Evolutionary conservation across 1,140 invertebrate genomes (phyloP).

Genomic region (Tribolium madens): DNA sequence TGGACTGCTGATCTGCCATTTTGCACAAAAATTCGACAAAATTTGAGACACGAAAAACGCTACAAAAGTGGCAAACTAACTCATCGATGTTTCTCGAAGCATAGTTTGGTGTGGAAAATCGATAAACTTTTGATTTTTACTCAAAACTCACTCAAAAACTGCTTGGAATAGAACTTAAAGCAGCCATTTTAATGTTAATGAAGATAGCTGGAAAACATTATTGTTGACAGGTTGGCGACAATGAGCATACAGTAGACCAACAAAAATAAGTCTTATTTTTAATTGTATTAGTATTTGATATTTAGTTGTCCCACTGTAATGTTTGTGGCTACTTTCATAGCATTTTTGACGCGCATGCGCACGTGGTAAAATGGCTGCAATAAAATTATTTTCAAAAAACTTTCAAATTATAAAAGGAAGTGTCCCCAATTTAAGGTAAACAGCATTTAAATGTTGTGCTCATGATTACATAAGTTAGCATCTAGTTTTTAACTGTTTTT

Average conservation of each 20-base stretch:
- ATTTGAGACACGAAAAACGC: slow-evolving; percentile 46
- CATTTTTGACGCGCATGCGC: too few species aligned
- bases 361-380: slow-evolving; percentile 10
- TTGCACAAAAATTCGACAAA: slow-evolving; percentile 50
- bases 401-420: slow-evolving; percentile 42
- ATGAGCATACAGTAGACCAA: too few species aligned
- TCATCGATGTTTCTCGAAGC: background rate
- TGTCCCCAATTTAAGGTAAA: slow-evolving; percentile 45
- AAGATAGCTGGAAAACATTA: too few species aligned
- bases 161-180: slow-evolving; percentile 18
- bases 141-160: slow-evolving; percentile 38
- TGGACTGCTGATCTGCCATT: slow-evolving; percentile 57
- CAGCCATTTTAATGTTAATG: slow-evolving; percentile 34
- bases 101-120: background rate
- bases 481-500: too few species aligned
- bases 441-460: background rate
- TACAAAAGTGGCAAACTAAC: background rate
- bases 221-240: too few species aligned
- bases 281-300: too few species aligned
- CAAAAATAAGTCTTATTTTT: too few species aligned
- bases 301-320: too few species aligned
- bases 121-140: slow-evolving; percentile 7
- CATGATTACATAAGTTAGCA: background rate
- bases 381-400: slow-evolving; percentile 45
- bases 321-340: too few species aligned